phyloP scores from a whole-genome alignment of 2,113 vertebrate species.

The Hydrolagus affinis region DNA sequence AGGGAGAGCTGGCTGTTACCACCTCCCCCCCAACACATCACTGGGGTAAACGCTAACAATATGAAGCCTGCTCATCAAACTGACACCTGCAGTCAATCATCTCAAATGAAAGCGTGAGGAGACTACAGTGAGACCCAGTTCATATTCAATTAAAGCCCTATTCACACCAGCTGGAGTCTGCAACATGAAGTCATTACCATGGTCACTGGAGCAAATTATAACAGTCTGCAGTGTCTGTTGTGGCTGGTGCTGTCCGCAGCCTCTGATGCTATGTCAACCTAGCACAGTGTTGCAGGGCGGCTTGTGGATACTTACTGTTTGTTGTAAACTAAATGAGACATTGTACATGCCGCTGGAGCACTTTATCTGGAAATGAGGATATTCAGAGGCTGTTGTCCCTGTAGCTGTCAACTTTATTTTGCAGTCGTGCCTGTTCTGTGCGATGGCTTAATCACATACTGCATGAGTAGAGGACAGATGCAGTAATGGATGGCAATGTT shows the following conservation, averaged over 20 bases:
- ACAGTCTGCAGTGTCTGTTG: constrained; percentile 41
- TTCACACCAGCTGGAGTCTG: constrained; percentile 45
- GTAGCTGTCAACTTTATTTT: too few relatives aligned
- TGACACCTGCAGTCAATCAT: constrained; percentile 36
- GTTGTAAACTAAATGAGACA: too few relatives aligned
- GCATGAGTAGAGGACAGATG: too few relatives aligned
- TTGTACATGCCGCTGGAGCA: too few relatives aligned
- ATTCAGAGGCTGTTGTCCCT: too few relatives aligned
- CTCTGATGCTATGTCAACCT: constrained; percentile 36
- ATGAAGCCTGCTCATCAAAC: constrained; percentile 2
- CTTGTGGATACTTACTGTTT: too few relatives aligned
- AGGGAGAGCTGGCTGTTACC: not conserved
- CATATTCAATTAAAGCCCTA: constrained; percentile 42
- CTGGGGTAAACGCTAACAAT: constrained; percentile 12
- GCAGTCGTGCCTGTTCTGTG: too few relatives aligned
- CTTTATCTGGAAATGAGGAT: too few relatives aligned
- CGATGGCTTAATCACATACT: too few relatives aligned
- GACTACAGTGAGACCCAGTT: constrained; percentile 39
- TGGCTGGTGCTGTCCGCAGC: constrained; percentile 43
- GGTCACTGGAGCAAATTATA: constrained; percentile 35
- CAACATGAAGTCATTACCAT: constrained; percentile 35
- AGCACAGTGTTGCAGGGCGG: too few relatives aligned
- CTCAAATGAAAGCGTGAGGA: constrained; percentile 28
- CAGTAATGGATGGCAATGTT: too few relatives aligned
- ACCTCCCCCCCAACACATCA: not conserved